Conservation (phyloP, 2,113 vertebrate species). For the Hepsetus odoe region DNA sequence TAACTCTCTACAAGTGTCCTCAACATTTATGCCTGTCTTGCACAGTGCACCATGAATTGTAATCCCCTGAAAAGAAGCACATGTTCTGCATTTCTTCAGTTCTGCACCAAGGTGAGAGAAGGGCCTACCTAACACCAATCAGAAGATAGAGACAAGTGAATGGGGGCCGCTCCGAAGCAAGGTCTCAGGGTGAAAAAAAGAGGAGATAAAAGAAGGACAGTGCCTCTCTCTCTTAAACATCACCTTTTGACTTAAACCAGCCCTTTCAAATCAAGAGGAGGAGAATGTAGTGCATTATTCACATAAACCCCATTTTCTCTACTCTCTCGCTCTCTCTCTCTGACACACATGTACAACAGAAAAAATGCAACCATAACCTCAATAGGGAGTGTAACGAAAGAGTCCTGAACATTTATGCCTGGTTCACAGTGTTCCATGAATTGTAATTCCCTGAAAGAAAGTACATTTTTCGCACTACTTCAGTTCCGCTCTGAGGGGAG, state of each 20-base stretch:
- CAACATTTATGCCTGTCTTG: neutral
- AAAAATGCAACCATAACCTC: neutral
- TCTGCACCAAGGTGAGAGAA: conserved; percentile 17
- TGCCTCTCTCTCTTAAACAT: neutral
- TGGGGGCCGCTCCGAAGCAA: conserved; percentile 35
- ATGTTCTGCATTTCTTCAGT: neutral
- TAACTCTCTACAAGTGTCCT: too few relatives aligned
- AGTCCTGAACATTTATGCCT: too few relatives aligned
- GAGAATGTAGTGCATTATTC: conserved; percentile 49
- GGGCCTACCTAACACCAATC: conserved; percentile 38
- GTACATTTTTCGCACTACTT: neutral
- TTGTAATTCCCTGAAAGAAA: conserved; percentile 31
- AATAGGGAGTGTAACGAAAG: neutral
- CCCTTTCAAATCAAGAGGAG: conserved; percentile 42
- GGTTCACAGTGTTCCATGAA: conserved; percentile 9
- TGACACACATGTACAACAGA: too few relatives aligned
- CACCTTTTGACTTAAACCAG: conserved; percentile 42
- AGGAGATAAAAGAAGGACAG: conserved; percentile 17
- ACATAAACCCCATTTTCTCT: conserved; percentile 19
- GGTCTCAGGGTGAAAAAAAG: conserved; percentile 22
- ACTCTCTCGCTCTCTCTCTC: neutral
- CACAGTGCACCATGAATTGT: conserved; percentile 20
- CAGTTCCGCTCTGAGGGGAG: conserved; percentile 1
- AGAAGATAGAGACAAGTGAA: conserved; percentile 17
- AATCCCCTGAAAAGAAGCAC: conserved; percentile 24